Evolutionary conservation across 2,888 invertebrate genomes (phyloP).

Genomic region (Tricholauxania praeusta): DNA sequence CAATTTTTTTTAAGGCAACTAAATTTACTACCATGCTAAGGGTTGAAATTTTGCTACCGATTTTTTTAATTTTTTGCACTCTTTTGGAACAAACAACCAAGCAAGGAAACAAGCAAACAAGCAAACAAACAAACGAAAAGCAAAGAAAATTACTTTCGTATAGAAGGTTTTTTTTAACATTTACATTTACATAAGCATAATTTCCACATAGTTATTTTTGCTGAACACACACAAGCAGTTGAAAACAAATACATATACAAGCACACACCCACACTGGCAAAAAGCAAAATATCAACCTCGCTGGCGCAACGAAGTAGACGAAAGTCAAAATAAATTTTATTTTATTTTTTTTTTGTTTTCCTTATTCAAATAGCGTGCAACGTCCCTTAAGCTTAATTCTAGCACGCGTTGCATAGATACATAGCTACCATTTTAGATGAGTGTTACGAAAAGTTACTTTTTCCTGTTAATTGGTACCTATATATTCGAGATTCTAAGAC

Average conservation of each 20-base stretch:
- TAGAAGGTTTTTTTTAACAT: slow-evolving; percentile 14
- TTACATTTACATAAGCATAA: slow-evolving; percentile 62
- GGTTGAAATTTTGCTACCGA: slow-evolving; percentile 3
- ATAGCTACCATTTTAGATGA: no score
- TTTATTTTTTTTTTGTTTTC: no score
- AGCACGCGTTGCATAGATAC: slow-evolving; percentile 27
- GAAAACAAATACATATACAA: slow-evolving; percentile 21
- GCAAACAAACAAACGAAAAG: slow-evolving; percentile 3
- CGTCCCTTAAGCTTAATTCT: slow-evolving; percentile 62
- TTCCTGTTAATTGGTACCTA: no score
- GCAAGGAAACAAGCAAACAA: slow-evolving; percentile 10
- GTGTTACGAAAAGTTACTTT: no score
- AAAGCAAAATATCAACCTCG: slow-evolving; percentile 25
- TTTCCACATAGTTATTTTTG: slow-evolving; percentile 60
- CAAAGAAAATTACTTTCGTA: slow-evolving; percentile 41
- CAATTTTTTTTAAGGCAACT: no score
- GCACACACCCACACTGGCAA: slow-evolving; percentile 28
- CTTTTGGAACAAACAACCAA: background rate
- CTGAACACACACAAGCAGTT: slow-evolving; percentile 29
- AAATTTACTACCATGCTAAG: slow-evolving; percentile 5
- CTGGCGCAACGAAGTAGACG: slow-evolving; percentile 1
- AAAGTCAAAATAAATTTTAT: slow-evolving; percentile 48
- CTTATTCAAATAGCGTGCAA: slow-evolving; percentile 61
- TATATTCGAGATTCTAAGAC: no score
- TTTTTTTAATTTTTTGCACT: background rate